A percentile compares a stretch with the other conserved stretches of the same genome.
Evolutionary conservation across 2,888 invertebrate species (phyloP).

Genomic region (Acronicta leporina): DNA sequence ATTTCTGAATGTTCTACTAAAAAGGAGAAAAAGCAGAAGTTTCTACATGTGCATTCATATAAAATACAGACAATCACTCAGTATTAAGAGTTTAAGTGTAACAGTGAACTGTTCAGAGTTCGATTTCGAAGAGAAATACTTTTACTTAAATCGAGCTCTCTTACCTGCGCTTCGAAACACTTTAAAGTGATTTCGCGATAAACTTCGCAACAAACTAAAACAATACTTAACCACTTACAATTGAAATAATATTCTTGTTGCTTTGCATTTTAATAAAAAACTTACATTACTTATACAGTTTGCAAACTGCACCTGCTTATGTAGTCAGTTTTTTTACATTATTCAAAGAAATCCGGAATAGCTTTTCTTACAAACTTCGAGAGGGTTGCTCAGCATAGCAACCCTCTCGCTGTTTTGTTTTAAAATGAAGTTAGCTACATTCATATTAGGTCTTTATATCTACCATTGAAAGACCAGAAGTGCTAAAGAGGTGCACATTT

Average conservation of each 20-base stretch:
- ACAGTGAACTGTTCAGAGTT: conserved; percentile 53
- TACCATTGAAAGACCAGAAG: too few relatives aligned
- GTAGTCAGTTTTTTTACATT: conserved; percentile 41
- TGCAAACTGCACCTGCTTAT: conserved; percentile 47
- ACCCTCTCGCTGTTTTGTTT: conserved; percentile 8
- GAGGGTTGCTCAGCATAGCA: conserved; percentile 5
- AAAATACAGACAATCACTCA: conserved; percentile 17
- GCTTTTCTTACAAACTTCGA: conserved; percentile 35
- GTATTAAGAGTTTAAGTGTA: conserved; percentile 43
- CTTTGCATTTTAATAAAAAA: conserved; percentile 64
- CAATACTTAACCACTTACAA: conserved; percentile 71
- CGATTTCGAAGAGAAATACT: conserved; percentile 68
- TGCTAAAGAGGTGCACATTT: too few relatives aligned
- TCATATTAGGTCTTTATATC: too few relatives aligned
- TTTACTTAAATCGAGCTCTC: conserved; percentile 77
- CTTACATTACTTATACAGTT: conserved; percentile 48
- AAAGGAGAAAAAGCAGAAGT: too few relatives aligned
- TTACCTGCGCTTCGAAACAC: conserved; percentile 72
- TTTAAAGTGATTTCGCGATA: conserved; percentile 77
- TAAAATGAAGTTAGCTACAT: neutral
- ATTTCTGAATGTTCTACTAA: too few relatives aligned
- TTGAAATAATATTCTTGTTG: conserved; percentile 57
- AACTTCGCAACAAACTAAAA: conserved; percentile 74
- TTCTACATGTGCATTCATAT: neutral
- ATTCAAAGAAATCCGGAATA: conserved; percentile 39